These are phyloP conservation scores for Eurytoma californica DNA, from an alignment of 2,888 invertebrate genomes.

Conservation along the genomic window DNA sequence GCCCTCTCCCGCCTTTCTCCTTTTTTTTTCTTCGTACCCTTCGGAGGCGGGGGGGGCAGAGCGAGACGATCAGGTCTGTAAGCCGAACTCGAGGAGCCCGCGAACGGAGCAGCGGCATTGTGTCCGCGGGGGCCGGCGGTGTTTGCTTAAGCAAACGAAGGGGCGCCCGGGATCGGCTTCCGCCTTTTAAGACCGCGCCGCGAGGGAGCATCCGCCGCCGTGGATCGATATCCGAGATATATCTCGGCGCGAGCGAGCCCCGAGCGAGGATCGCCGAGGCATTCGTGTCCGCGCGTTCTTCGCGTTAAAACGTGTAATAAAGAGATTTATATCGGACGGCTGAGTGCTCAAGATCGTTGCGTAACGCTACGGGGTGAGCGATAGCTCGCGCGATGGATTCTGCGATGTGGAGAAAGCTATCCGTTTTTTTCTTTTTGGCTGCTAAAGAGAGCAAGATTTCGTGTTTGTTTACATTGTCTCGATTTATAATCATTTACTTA, in stretches of 20 bases:
- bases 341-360: too few relatives aligned
- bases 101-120: constrained; percentile 7
- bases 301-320: constrained; percentile 2
- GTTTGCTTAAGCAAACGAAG: constrained; percentile 74
- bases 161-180: constrained; percentile 60
- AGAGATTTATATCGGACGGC: constrained; percentile 4
- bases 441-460: too few relatives aligned
- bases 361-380: too few relatives aligned
- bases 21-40: constrained; percentile 57
- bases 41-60: constrained; percentile 32
- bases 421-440: too few relatives aligned
- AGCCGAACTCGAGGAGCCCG: constrained; percentile 49
- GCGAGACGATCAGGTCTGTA: constrained; percentile 58
- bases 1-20: constrained; percentile 55
- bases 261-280: not conserved
- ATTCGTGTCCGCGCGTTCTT: constrained; percentile 39
- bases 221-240: constrained; percentile 60
- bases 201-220: constrained; percentile 52
- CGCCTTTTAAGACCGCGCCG: constrained; percentile 61
- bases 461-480: too few relatives aligned
- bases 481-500: too few relatives aligned
- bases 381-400: too few relatives aligned
- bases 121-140: constrained; percentile 50
- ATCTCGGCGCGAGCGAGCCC: constrained; percentile 2
- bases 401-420: too few relatives aligned